These are phyloP conservation scores for Eristalis arbustorum DNA, from an alignment of 2,888 invertebrate genomes.

Conservation along the genomic window DNA sequence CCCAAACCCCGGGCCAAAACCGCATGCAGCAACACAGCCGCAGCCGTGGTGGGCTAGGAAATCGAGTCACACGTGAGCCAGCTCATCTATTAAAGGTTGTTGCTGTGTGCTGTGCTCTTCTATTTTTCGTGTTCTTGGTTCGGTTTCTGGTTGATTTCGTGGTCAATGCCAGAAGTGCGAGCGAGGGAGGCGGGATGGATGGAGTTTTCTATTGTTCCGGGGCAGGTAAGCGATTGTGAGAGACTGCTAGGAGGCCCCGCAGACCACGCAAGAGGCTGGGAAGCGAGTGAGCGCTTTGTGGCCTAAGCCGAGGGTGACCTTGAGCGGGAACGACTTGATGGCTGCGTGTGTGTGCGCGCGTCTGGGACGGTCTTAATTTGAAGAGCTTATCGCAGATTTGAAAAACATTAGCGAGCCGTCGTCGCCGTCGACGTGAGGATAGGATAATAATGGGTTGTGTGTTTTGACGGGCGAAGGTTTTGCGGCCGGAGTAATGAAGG, in stretches of 20 bases:
- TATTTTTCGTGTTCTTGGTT: background rate
- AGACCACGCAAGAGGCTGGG: background rate
- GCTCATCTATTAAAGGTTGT: conserved; percentile 47
- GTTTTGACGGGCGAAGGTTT: background rate
- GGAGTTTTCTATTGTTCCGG: conserved; percentile 14
- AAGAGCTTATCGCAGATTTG: conserved; percentile 3
- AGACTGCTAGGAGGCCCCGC: too few relatives aligned
- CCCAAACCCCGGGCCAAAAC: background rate
- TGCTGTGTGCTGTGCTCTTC: too few relatives aligned
- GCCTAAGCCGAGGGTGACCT: conserved; percentile 2
- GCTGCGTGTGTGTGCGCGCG: background rate
- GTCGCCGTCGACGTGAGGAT: background rate
- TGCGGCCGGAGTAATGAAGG: background rate
- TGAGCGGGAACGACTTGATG: conserved; percentile 24
- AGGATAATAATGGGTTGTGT: background rate
- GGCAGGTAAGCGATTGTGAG: background rate
- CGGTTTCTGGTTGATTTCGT: conserved; percentile 36
- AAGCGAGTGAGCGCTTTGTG: conserved; percentile 10
- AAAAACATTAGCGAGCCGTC: background rate
- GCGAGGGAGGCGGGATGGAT: background rate
- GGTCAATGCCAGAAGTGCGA: conserved; percentile 56
- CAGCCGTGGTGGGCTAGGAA: conserved; percentile 10
- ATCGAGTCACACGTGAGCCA: conserved; percentile 48
- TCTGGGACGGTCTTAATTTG: conserved; percentile 8
- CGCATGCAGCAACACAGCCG: background rate